phyloP scores from a whole-genome alignment of 2,797 vertebrate species.

The Oreonectes daqikongensis region DNA sequence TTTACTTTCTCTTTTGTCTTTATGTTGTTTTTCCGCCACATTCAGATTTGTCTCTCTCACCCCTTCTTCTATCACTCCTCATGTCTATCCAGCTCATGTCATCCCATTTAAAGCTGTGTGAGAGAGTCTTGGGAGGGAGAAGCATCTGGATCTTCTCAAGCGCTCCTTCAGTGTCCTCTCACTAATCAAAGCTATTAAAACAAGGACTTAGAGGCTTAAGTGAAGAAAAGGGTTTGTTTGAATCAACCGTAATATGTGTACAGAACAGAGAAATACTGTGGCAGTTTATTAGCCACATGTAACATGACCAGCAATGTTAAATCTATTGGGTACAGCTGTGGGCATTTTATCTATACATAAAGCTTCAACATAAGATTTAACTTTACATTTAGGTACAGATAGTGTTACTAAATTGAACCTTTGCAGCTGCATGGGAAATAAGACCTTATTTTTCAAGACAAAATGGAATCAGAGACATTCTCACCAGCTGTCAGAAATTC shows the following conservation, averaged over 20 bases:
- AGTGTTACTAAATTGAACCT: conserved; percentile 30
- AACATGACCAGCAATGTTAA: conserved; percentile 44
- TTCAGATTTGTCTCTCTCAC: background rate
- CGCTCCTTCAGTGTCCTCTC: conserved; percentile 44
- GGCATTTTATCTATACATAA: conserved; percentile 19
- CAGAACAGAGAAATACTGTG: conserved; percentile 43
- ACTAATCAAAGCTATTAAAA: conserved; percentile 60
- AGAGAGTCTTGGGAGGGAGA: conserved; percentile 40
- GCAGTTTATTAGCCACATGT: conserved; percentile 44
- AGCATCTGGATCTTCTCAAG: conserved; percentile 63
- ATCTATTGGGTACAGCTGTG: conserved; percentile 34
- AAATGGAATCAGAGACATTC: conserved; percentile 8
- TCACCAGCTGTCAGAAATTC: conserved; percentile 11
- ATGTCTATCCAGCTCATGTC: conserved; percentile 35
- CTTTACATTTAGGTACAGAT: conserved; percentile 26
- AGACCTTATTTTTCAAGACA: conserved; percentile 21
- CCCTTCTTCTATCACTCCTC: conserved; percentile 1
- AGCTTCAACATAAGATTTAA: conserved; percentile 31
- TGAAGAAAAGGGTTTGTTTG: conserved; percentile 34
- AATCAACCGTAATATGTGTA: conserved; percentile 42
- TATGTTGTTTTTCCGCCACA: conserved; percentile 15
- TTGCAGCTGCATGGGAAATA: conserved; percentile 33
- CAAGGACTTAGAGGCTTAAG: conserved; percentile 51
- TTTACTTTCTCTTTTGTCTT: conserved; percentile 4
- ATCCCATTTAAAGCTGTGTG: conserved; percentile 46